Evolutionary conservation across 2,113 vertebrate genomes (phyloP).

Genomic region (Colossoma macropomum): DNA sequence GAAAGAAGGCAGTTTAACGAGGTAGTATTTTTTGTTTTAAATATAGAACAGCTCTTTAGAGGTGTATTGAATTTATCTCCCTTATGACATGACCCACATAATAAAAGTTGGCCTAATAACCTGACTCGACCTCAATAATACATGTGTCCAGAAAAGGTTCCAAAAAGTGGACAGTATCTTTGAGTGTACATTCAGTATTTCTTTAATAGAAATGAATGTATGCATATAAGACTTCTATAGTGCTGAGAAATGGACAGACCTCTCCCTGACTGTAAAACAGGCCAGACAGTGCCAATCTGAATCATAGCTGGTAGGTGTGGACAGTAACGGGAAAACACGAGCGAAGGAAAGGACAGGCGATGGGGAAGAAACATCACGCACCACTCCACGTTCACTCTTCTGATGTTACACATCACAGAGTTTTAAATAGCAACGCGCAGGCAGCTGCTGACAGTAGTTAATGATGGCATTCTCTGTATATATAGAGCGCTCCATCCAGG

Average conservation of each 20-base stretch:
- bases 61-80: background rate
- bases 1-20: constrained; percentile 3
- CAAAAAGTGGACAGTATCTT: background rate
- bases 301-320: constrained; percentile 30
- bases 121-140: constrained; percentile 13
- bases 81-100: constrained; percentile 20
- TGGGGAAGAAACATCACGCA: constrained; percentile 63
- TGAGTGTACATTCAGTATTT: background rate
- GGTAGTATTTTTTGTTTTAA: constrained; percentile 5
- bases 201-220: background rate
- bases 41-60: constrained; percentile 20
- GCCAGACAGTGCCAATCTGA: background rate
- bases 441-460: constrained; percentile 69
- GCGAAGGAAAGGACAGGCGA: constrained; percentile 69
- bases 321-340: constrained; percentile 58
- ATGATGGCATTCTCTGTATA: constrained; percentile 61
- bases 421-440: constrained; percentile 66
- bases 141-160: background rate
- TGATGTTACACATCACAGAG: constrained; percentile 68
- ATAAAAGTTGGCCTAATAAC: constrained; percentile 30
- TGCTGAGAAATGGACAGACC: background rate
- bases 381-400: constrained; percentile 54
- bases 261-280: background rate
- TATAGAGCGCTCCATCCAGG: constrained; percentile 51
- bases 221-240: background rate